These are phyloP conservation scores for Scartelaos histophorus DNA, from an alignment of 2,113 vertebrate genomes.

Conservation along the genomic window DNA sequence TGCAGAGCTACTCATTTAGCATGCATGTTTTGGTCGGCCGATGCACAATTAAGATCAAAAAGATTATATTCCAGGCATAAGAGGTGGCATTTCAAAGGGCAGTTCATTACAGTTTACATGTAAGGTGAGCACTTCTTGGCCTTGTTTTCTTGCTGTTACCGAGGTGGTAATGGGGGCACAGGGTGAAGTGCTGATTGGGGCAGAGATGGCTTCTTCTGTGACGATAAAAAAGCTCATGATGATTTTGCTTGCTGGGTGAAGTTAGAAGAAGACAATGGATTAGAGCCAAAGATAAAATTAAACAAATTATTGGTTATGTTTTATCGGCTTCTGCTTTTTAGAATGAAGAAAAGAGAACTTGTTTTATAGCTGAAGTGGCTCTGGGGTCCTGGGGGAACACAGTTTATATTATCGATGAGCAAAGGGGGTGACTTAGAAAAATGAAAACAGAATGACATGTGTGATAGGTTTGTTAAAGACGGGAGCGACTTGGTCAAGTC, in stretches of 20 bases:
- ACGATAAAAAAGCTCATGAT: neutral
- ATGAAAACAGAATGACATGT: neutral
- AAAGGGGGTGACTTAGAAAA: neutral
- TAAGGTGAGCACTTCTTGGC: conserved; percentile 60
- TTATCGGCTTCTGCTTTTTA: neutral
- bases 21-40: conserved; percentile 54
- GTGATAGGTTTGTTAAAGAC: neutral
- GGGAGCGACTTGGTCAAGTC: neutral
- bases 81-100: conserved; percentile 42
- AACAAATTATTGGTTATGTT: neutral
- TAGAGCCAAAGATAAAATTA: neutral
- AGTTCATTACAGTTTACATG: conserved; percentile 58
- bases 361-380: neutral
- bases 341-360: too few species aligned
- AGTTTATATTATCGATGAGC: neutral
- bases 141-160: conserved; percentile 19
- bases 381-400: too few species aligned
- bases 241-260: neutral
- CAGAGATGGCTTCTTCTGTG: neutral
- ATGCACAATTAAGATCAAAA: conserved; percentile 64
- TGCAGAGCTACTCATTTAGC: conserved; percentile 50
- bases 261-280: neutral
- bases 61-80: conserved; percentile 23
- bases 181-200: neutral
- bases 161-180: neutral